Evolutionary conservation across 2,888 invertebrate genomes (phyloP).

Genomic region (Vesta saturnalis): DNA sequence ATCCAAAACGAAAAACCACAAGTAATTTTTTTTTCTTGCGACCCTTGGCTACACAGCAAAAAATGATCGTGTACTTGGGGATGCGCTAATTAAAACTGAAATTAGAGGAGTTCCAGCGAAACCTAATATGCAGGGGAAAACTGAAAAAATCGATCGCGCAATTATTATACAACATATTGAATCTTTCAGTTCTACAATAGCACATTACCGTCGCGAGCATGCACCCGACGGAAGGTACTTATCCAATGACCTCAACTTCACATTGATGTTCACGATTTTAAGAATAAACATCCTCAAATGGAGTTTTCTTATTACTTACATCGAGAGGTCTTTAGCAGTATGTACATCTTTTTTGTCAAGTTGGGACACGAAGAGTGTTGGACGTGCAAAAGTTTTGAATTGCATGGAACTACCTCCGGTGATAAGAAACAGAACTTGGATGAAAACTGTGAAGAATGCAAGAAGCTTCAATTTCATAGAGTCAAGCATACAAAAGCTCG

Average conservation of each 20-base stretch:
- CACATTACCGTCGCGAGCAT: not conserved
- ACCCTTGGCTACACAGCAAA: not conserved
- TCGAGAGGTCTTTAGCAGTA: not conserved
- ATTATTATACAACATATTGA: constrained; percentile 1
- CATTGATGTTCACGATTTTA: not conserved
- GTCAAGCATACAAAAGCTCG: too few relatives aligned
- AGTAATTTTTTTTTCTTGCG: not conserved
- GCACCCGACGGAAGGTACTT: not conserved
- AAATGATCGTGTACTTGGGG: not conserved
- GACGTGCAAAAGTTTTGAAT: constrained; percentile 3
- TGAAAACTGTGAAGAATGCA: too few relatives aligned
- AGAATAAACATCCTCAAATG: not conserved
- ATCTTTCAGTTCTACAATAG: not conserved
- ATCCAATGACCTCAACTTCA: not conserved
- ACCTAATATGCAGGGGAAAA: not conserved
- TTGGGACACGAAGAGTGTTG: constrained; percentile 7
- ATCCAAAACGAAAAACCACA: too few relatives aligned
- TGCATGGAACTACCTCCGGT: not conserved
- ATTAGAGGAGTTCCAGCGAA: not conserved
- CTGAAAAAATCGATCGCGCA: not conserved
- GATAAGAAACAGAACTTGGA: constrained; percentile 5
- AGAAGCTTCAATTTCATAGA: too few relatives aligned
- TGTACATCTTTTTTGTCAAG: constrained; percentile 2
- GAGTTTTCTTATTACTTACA: not conserved
- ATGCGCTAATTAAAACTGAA: not conserved